These are phyloP conservation scores for Hippopotamyrus pictus DNA, from an alignment of 2,797 vertebrate species.

Conservation along the genomic window DNA sequence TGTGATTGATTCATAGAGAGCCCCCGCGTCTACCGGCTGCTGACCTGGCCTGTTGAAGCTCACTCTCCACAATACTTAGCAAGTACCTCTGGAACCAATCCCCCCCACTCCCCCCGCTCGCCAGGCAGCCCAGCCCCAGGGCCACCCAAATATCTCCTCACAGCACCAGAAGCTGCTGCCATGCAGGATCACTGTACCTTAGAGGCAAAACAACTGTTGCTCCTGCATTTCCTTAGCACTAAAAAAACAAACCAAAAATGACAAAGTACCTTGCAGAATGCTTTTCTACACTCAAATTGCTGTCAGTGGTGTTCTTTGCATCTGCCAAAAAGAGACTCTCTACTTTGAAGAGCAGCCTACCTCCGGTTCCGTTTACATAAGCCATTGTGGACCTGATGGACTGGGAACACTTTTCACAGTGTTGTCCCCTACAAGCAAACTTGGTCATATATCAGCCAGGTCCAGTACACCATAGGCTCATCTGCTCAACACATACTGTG, in stretches of 20 bases:
- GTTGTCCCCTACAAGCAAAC: constrained; percentile 32
- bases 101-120: background rate
- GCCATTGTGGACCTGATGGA: constrained; percentile 38
- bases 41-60: constrained; percentile 38
- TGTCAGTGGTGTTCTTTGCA: background rate
- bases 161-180: background rate
- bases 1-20: constrained; percentile 36
- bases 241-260: background rate
- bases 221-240: background rate
- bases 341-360: constrained; percentile 40
- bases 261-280: background rate
- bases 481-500: constrained; percentile 33
- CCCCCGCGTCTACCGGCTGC: constrained; percentile 30
- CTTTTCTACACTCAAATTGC: background rate
- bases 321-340: background rate
- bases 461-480: constrained; percentile 25
- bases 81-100: constrained; percentile 34
- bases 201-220: background rate
- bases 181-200: background rate
- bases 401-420: constrained; percentile 31
- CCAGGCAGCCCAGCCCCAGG: constrained; percentile 26
- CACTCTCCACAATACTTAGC: constrained; percentile 39
- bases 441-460: constrained; percentile 21
- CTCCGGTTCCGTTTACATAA: constrained; percentile 43
- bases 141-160: constrained; percentile 34